phyloP scores from a whole-genome alignment of 1,140 invertebrate species.

The Aphis gossypii region DNA sequence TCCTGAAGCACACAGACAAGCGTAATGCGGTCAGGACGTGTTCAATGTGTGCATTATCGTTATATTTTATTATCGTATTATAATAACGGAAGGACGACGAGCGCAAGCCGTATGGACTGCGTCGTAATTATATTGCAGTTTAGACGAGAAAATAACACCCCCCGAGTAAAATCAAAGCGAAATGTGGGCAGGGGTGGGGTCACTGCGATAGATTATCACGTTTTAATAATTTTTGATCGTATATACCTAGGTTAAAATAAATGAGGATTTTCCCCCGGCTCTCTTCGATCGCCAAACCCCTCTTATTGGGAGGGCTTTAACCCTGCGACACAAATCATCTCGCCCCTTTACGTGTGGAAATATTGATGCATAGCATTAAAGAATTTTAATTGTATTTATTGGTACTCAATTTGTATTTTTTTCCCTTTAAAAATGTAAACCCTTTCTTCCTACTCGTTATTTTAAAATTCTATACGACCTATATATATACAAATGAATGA shows the following conservation, averaged over 20 bases:
- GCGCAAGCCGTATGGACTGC: neutral
- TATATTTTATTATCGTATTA: neutral
- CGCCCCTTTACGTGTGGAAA: too few species aligned
- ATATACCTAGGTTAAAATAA: neutral
- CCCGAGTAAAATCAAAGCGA: neutral
- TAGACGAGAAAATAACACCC: neutral
- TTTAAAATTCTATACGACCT: neutral
- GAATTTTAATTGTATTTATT: too few species aligned
- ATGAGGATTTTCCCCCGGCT: too few species aligned
- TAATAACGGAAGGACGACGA: neutral
- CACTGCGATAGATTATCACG: neutral
- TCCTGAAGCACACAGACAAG: slow-evolving; percentile 61
- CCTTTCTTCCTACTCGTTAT: neutral
- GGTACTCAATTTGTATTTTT: neutral
- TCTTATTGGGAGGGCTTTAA: too few species aligned
- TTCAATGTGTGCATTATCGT: neutral
- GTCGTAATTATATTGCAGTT: too few species aligned
- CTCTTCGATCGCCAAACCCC: neutral
- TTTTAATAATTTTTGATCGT: neutral
- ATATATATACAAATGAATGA: neutral
- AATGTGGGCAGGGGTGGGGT: too few species aligned
- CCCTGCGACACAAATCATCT: too few species aligned
- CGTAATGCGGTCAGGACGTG: neutral
- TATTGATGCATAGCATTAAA: too few species aligned
- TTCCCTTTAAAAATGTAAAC: neutral